Base-by-base conservation (phyloP, 1,140 invertebrate genomes). In the Cotesia glomerata region DNA sequence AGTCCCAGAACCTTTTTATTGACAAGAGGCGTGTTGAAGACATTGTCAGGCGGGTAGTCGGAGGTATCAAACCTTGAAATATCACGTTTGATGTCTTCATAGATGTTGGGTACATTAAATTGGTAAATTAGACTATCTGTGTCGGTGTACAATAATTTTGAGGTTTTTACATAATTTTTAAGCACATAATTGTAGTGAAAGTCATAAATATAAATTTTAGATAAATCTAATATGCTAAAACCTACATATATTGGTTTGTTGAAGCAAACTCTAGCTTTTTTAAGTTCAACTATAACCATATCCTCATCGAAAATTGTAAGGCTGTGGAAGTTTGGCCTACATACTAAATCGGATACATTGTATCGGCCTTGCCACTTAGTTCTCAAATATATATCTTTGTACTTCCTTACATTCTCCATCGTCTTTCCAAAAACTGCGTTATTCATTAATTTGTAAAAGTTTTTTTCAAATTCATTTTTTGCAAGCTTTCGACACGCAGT, bases 81-180 rank as follows among this genome's bases (percentile, higher is more conserved):
- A 36, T 63, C 36, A 63, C 32, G 32, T 39, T 63, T n/a, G 26
- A 63, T 63, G 34, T 9, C 11, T 9, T 63, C 61, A 36, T 63
- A 63, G 26, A 63, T 36, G 14, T 63, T 11, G 4, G 39, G 13
- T 18, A 13, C 32, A 16, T 8, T 52, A 9, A 64, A 64, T 9
- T 16, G 11, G 16, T 63, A 49, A 7, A 71, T 62, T 13, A 62
- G 35, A 14, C 26, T 51, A n/a, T 62, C 45, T 3, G 69, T 71
- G 9, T 71, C 69, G 2, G 69, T 71, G 13, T 71, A 71, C 36
- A 63, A 36, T 64, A 71, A 32, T 63, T 71, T 63, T 1, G 39
- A 36, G 4, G 0, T 0, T 13, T 34, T n/a, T 14, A 1, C 32
- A 14, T 34, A 35, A 7, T 9, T 34, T 3, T 58, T 0, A 0